Percentiles rank a stretch among this genome's conserved stretches.
Conservation (phyloP, 2,797 vertebrate species). For the Gallirallus australis region DNA sequence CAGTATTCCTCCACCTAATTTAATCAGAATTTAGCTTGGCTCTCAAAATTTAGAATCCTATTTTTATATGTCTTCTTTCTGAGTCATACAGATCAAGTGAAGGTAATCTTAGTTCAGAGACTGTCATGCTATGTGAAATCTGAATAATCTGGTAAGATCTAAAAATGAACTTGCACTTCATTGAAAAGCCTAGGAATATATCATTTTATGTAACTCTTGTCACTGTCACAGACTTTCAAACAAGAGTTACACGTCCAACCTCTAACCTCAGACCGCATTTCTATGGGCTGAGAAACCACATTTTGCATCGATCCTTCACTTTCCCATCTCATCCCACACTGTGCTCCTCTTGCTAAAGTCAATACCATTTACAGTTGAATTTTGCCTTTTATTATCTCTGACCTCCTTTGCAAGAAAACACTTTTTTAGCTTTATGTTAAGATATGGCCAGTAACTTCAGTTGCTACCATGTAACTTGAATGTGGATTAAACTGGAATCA, state of each 20-base stretch:
- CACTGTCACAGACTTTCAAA: background rate
- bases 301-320: background rate
- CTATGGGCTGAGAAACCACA: background rate
- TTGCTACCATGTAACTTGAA: background rate
- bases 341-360: background rate
- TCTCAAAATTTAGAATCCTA: background rate
- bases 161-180: conserved; percentile 27
- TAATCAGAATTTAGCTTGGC: background rate
- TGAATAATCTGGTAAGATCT: conserved; percentile 27
- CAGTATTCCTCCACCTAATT: background rate
- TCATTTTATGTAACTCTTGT: background rate
- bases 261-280: background rate
- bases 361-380: background rate
- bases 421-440: background rate
- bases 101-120: conserved; percentile 15
- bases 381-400: background rate
- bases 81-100: background rate
- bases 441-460: background rate
- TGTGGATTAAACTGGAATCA: background rate
- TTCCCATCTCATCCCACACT: background rate
- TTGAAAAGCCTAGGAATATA: background rate
- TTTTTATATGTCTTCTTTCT: background rate
- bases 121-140: background rate
- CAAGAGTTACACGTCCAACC: background rate
- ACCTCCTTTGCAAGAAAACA: background rate